Base-by-base conservation (phyloP, 2,113 vertebrate species). In the Gymnobelideus leadbeateri region DNA sequence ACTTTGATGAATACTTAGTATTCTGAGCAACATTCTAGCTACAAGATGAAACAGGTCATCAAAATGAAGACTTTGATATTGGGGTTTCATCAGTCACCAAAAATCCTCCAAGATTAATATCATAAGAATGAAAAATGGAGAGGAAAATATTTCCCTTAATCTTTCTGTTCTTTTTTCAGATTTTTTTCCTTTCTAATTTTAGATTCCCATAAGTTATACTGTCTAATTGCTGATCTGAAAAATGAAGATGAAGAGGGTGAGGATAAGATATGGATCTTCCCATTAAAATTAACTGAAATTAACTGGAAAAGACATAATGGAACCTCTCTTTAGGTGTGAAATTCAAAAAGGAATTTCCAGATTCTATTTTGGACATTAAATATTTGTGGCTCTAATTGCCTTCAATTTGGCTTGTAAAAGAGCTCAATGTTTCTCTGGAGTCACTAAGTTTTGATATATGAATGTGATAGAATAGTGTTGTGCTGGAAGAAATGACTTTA, bases 261-360 rank as follows among this genome's bases (percentile, higher is more conserved):
- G 43, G 37, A 28, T 47, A 54, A 50, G 94, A 23, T 0, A 11
- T 68, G 25, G 94, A 95, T 11, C 91, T 95, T 89, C 91, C 95
- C 77, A 94, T 94, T 47, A 95, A 95, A 54, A 77, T 96, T 94
- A 96, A 96, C 96, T 96, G 77, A 90, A 96, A 89, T 96, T 54
- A 57, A 61, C 92, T 52, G 49, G 89, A 92, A 89, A 95, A 96
- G 90, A 90, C 91, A 94, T 93, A 4, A 91, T 91, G 93, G 57
- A 68, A 95, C 97, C 93, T 94, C 90, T 28, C 89, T 97, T 61
- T 96, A 92, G 92, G 31, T 26, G 91, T 89, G 90, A 46, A 68
- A 57, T 84, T 37, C 91, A 95, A 61, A 94, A 93, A 91, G 51
- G 43, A 0, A 0, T 97, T 98, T 95, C 94, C 26, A 53, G 92